Conservation (phyloP, 2,797 vertebrate genomes). For the Chrysocyon brachyurus region DNA sequence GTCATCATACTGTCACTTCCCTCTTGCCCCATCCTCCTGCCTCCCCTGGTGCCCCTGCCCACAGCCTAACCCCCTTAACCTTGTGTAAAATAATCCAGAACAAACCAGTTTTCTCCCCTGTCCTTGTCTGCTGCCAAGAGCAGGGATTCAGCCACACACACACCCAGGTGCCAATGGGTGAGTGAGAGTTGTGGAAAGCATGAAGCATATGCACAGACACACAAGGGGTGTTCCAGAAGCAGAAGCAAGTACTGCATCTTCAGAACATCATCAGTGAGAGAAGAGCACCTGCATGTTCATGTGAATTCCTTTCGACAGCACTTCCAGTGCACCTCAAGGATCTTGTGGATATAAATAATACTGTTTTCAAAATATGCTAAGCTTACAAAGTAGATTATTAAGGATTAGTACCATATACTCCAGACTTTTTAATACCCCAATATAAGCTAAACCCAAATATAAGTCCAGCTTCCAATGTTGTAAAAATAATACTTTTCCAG, state of each 20-base stretch:
- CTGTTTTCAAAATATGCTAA: too few relatives aligned
- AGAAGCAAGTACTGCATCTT: neutral
- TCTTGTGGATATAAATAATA: too few relatives aligned
- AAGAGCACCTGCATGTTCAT: too few relatives aligned
- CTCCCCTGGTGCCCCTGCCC: rapidly evolving
- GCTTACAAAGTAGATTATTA: too few relatives aligned
- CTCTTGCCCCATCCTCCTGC: neutral
- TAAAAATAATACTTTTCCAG: too few relatives aligned
- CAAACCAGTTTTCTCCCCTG: neutral
- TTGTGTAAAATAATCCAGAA: neutral
- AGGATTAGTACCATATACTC: too few relatives aligned
- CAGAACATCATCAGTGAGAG: neutral
- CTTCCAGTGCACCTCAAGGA: neutral
- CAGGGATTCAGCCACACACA: neutral
- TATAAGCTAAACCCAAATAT: too few relatives aligned
- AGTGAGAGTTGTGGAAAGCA: neutral
- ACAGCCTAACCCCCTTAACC: neutral
- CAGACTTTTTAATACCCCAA: too few relatives aligned
- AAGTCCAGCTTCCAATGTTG: too few relatives aligned
- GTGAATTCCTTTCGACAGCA: neutral
- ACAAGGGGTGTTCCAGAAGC: neutral
- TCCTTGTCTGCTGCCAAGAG: neutral
- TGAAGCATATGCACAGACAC: neutral
- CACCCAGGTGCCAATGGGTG: neutral
- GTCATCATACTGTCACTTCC: too few relatives aligned